Base-by-base conservation (phyloP, 2,797 vertebrate species). In the Balearica regulorum region DNA sequence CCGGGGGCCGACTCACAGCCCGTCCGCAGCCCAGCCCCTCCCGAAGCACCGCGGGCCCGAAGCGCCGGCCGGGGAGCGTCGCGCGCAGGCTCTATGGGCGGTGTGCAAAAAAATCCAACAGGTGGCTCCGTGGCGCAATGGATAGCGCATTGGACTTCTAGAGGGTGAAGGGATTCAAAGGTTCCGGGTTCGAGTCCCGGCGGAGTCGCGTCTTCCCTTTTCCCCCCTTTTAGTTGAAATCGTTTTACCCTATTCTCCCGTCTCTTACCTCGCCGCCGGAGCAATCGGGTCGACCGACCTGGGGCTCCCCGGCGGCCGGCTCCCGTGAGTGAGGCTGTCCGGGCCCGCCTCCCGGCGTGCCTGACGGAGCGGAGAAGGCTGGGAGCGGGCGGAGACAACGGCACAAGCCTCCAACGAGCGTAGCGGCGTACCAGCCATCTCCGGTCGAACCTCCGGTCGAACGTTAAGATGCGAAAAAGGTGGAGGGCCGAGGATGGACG, bases 111-210 rank as follows among this genome's bases (percentile, higher is more conserved):
- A 0, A 41, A 1, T 98, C 97, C 99, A 99, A 99, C 99, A 99
- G 98, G 99, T 99, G 99, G 99, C 99, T 99, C 99, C 98, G 99
- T 99, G 99, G 99, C 99, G 99, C 99, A 99, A 99, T 99, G 99
- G 99, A 99, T 99, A 99, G 99, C 99, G 98, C 99, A 99, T 99
- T 99, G 99, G 99, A 98, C 98, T 98, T 99, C 99, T 99, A 99
- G 28, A 93, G 98, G 98, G 11, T 93, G 98, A 97, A 98, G 98
- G 53, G 90, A 98, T 98, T 98, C 98, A 98, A 98, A 98, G 98
- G 98, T 98, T 98, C 98, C 98, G 98, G 98, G 98, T 98, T 98
- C 98, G 98, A 98, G 98, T 98, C 98, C 98, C 98, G 98, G 98
- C 98, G 98, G 98, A 98, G 98, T 98, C 98, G 98, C 3, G 0